phyloP scores from a whole-genome alignment of 2,113 vertebrate species.

The Hippoglossus stenolepis region DNA sequence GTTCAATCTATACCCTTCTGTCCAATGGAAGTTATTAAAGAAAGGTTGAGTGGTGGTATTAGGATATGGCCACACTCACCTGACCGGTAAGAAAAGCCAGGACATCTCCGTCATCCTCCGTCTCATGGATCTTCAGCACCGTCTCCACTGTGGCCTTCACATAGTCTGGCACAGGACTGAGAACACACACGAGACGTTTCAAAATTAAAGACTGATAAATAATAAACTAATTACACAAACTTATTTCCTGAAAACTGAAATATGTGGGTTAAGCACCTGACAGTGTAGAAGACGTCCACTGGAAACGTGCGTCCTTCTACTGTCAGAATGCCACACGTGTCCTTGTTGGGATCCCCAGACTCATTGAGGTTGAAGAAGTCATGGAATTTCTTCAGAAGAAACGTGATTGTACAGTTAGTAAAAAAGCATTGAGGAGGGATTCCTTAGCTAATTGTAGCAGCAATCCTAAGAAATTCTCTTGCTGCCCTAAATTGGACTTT shows the following conservation, averaged over 20 bases:
- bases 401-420: neutral
- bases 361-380: constrained; percentile 98
- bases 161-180: constrained; percentile 97
- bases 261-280: constrained; percentile 84
- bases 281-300: constrained; percentile 96
- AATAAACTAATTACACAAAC: neutral
- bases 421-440: neutral
- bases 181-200: constrained; percentile 2
- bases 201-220: neutral
- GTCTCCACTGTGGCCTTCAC: constrained; percentile 97
- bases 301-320: constrained; percentile 95
- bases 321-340: constrained; percentile 95
- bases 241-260: neutral
- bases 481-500: constrained; percentile 3
- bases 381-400: constrained; percentile 90
- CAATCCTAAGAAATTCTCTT: neutral
- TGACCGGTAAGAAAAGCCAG: constrained; percentile 97
- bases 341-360: constrained; percentile 89
- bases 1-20: neutral
- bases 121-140: constrained; percentile 96
- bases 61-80: constrained; percentile 78
- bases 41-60: neutral
- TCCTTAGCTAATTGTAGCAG: neutral
- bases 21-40: neutral
- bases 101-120: constrained; percentile 94